Evolutionary conservation across 2,113 vertebrate genomes (phyloP), one percentile per base, ranked within the genome.

Genomic region (Strix uralensis): DNA sequence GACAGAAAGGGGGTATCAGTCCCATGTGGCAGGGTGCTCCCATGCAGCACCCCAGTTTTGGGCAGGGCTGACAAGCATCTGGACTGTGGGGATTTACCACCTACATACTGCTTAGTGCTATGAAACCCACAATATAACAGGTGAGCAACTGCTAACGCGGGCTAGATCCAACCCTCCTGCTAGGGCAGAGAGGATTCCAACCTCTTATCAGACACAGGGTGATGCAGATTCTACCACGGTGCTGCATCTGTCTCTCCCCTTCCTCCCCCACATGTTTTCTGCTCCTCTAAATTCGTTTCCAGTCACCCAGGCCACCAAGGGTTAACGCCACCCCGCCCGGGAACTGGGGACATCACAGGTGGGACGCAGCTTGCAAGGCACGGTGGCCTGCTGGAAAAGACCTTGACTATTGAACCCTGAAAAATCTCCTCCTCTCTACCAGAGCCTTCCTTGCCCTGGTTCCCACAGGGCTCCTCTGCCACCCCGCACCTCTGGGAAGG

Each of bases 331-430:
- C 51, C 78, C 32, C 0, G 2, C 91, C 91, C 20, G 0, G 6
- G 44, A 54, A 51, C 58, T 34, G 61, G 67, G 80, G 67, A 61
- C 67, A 95, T 83, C 93, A 94, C 93, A 97, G 96, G 95, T 96
- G 97, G 96, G 91, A 93, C 19, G 9, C 44, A 77, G 83, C 90
- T 86, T 6, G 63, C 66, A 2, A 80, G 79, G 55, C 94, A 17
- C 19, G 4, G 61, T 4, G 62, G 77, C 88, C 90, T 51, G 86
- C 86, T 95, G 90, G 82, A 94, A 90, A 74, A 95, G 95, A 72
- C 92, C 95, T 94, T 97, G 96, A 67, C 95, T 83, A 95, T 29
- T 97, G 97, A 97, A 97, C 95, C 95, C 87, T 95, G 93, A 97
- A 95, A 94, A 97, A 96, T 86, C 91, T 73, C 62, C 83, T 94